These are phyloP conservation scores for Cephus sareptanus DNA, from an alignment of 2,888 invertebrate species.

Conservation along the genomic window DNA sequence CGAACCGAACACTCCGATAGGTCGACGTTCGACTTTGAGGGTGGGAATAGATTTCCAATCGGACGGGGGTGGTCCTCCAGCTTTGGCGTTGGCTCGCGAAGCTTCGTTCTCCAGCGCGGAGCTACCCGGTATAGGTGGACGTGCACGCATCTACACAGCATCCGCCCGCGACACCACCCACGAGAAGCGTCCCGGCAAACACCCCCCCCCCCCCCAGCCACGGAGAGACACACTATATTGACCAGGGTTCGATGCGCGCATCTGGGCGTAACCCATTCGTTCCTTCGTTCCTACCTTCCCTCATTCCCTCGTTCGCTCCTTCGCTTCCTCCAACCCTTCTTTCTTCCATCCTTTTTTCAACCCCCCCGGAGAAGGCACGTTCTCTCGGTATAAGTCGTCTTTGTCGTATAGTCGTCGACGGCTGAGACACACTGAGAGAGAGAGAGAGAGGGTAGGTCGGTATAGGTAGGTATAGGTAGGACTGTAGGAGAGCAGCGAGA, in stretches of 20 bases:
- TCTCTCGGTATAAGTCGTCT: background rate
- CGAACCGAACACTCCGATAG: constrained; percentile 66
- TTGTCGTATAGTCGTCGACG: constrained; percentile 3
- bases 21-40: constrained; percentile 65
- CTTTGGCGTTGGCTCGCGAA: constrained; percentile 26
- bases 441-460: constrained; percentile 5
- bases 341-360: background rate
- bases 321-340: constrained; percentile 13
- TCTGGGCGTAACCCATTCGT: constrained; percentile 66
- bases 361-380: background rate
- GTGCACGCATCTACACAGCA: constrained; percentile 66
- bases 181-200: constrained; percentile 51
- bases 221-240: constrained; percentile 54
- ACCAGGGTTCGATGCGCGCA: constrained; percentile 67
- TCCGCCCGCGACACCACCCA: constrained; percentile 51
- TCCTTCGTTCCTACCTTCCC: constrained; percentile 41
- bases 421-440: constrained; percentile 26
- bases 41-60: constrained; percentile 67
- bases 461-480: constrained; percentile 19
- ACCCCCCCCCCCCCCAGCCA: constrained; percentile 36
- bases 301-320: constrained; percentile 32
- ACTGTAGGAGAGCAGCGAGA: constrained; percentile 20
- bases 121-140: constrained; percentile 61
- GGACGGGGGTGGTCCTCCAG: constrained; percentile 53
- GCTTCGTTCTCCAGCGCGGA: background rate